phyloP scores from a whole-genome alignment of 1,140 invertebrate species.

The Ostrea denselamellosa region DNA sequence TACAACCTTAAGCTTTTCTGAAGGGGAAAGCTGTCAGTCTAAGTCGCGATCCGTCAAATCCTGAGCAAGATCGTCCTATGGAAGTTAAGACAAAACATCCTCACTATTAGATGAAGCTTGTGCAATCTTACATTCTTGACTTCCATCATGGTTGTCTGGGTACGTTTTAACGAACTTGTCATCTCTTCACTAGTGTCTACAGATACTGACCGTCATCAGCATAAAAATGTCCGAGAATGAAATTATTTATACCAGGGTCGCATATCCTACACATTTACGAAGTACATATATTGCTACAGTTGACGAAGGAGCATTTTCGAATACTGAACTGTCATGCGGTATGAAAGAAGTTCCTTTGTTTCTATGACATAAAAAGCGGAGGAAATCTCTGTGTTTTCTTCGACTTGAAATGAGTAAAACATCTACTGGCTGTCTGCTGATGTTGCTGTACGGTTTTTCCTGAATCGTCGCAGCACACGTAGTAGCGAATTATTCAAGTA shows the following conservation, averaged over 20 bases:
- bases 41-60: no score
- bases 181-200: neutral
- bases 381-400: constrained; percentile 12
- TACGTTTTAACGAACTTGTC: constrained; percentile 43
- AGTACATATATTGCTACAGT: neutral
- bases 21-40: no score
- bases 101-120: constrained; percentile 42
- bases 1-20: no score
- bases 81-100: no score
- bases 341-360: neutral
- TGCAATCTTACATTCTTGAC: constrained; percentile 41
- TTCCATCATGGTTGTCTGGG: neutral
- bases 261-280: neutral
- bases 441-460: constrained; percentile 40
- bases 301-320: neutral
- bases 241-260: neutral
- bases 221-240: constrained; percentile 46
- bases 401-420: constrained; percentile 47
- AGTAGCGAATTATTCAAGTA: constrained; percentile 69
- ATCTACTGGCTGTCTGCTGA: constrained; percentile 47
- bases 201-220: constrained; percentile 45
- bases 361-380: constrained; percentile 48
- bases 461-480: constrained; percentile 44
- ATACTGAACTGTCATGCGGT: neutral
- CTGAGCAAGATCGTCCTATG: no score